Percentiles rank a stretch among this genome's conserved stretches.
Evolutionary conservation across 2,888 invertebrate species (phyloP).

Genomic region (Parasteatoda lunata): DNA sequence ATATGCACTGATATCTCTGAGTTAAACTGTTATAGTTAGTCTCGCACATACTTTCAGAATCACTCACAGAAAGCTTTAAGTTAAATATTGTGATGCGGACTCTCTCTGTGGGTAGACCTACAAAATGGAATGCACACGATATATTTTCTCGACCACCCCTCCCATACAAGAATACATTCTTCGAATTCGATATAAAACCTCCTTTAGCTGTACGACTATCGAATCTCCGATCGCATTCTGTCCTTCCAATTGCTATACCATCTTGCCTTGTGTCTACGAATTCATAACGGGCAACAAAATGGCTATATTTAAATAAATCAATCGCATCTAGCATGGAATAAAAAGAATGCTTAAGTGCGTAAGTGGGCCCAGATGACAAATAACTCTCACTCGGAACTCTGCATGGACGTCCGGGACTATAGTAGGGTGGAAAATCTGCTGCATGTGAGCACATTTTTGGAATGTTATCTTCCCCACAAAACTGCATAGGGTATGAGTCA

Average conservation of each 20-base stretch:
- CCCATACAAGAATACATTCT: slow-evolving; percentile 87
- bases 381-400: slow-evolving; percentile 80
- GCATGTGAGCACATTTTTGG: slow-evolving; percentile 71
- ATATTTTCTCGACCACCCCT: slow-evolving; percentile 86
- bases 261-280: slow-evolving; percentile 80
- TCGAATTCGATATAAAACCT: slow-evolving; percentile 84
- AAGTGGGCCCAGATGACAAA: slow-evolving; percentile 83
- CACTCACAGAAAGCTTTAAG: slow-evolving; percentile 84
- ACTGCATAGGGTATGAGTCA: slow-evolving; percentile 80
- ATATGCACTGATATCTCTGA: slow-evolving; percentile 40
- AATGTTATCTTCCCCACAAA: slow-evolving; percentile 71
- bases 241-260: slow-evolving; percentile 70
- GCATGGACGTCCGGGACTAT: slow-evolving; percentile 71
- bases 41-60: slow-evolving; percentile 19
- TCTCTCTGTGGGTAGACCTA: slow-evolving; percentile 64
- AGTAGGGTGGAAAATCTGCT: slow-evolving; percentile 69
- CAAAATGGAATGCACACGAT: slow-evolving; percentile 77
- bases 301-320: slow-evolving; percentile 80
- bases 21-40: slow-evolving; percentile 32
- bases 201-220: slow-evolving; percentile 70
- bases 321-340: slow-evolving; percentile 87
- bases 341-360: slow-evolving; percentile 84
- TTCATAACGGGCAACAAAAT: slow-evolving; percentile 86
- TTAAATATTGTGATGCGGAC: slow-evolving; percentile 76
- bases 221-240: slow-evolving; percentile 65